A percentile compares a stretch with the other conserved stretches of the same genome.
These are phyloP conservation scores for Myrmecophaga tridactyla DNA, from an alignment of 2,113 vertebrate species.

Conservation along the genomic window DNA sequence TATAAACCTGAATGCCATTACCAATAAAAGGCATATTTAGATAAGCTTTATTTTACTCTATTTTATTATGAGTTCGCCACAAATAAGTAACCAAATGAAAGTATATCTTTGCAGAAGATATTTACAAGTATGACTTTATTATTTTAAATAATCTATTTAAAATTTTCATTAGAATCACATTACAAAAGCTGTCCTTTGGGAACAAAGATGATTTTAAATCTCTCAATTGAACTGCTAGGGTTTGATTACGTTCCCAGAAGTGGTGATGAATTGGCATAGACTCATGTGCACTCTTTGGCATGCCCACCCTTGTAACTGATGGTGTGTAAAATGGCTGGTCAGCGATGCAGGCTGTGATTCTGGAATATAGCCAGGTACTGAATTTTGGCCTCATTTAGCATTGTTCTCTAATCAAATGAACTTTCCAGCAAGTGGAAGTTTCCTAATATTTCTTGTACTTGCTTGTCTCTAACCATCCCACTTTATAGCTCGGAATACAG, in stretches of 20 bases:
- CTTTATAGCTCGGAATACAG: neutral
- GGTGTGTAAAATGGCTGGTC: conserved; percentile 28
- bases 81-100: conserved; percentile 7
- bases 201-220: neutral
- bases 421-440: neutral
- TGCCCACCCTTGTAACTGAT: neutral
- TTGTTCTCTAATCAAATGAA: neutral
- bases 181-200: neutral
- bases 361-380: conserved; percentile 17
- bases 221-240: neutral
- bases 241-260: neutral
- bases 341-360: conserved; percentile 30
- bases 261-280: neutral
- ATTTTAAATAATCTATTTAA: conserved; percentile 17
- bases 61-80: neutral
- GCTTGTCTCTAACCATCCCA: neutral
- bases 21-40: neutral
- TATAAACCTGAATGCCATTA: conserved; percentile 22
- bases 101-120: neutral
- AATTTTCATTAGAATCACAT: neutral
- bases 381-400: conserved; percentile 47
- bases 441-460: conserved; percentile 23
- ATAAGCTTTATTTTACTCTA: neutral
- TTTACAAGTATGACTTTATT: neutral
- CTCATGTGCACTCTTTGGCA: neutral